Conservation (phyloP, 2,888 invertebrate species). For the Heliconius cydno region DNA sequence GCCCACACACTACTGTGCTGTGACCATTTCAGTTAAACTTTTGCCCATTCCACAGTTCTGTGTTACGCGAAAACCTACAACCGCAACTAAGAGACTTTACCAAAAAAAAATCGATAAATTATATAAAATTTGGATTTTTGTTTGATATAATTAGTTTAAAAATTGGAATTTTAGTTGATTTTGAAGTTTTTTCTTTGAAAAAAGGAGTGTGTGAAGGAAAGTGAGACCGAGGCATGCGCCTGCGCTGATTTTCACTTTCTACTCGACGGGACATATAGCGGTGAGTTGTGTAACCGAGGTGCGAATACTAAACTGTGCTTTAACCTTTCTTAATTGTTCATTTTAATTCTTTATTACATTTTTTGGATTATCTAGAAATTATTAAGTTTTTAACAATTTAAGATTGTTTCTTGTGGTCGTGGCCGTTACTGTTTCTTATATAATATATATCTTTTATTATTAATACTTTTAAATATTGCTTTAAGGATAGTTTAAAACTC, state of each 20-base stretch:
- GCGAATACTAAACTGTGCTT: constrained; percentile 46
- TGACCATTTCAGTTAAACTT: constrained; percentile 38
- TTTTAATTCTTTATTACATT: not conserved
- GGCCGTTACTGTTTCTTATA: too few species aligned
- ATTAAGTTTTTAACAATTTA: too few species aligned
- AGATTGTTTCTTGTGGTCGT: too few species aligned
- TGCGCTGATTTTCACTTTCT: constrained; percentile 77
- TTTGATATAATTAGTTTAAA: constrained; percentile 12
- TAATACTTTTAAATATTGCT: not conserved
- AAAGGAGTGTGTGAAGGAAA: constrained; percentile 67
- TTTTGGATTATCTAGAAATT: not conserved
- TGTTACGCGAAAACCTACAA: constrained; percentile 16
- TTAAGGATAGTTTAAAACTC: not conserved
- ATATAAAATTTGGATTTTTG: constrained; percentile 39
- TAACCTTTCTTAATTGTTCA: not conserved
- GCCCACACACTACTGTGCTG: constrained; percentile 51
- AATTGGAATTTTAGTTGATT: constrained; percentile 28
- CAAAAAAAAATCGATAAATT: not conserved
- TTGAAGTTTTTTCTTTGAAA: constrained; percentile 33
- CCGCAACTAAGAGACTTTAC: constrained; percentile 26
- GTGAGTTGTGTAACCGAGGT: constrained; percentile 63
- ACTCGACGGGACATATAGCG: constrained; percentile 68
- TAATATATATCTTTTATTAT: not conserved
- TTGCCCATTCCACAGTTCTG: constrained; percentile 36
- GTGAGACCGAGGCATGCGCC: constrained; percentile 71